phyloP scores from a whole-genome alignment of 2,888 invertebrate species.

The Ormyrus labotus region DNA sequence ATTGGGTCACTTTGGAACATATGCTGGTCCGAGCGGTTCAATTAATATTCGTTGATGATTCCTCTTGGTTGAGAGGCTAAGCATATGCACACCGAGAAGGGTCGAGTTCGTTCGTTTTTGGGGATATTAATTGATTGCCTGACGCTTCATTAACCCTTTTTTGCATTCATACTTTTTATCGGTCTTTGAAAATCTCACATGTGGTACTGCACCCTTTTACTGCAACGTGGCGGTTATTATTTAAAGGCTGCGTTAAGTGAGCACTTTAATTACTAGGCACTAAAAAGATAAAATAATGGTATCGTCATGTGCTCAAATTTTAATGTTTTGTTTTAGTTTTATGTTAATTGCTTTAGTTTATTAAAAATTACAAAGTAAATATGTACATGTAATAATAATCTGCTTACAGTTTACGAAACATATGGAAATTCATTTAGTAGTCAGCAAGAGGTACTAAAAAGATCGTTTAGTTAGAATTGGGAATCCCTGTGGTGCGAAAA shows the following conservation, averaged over 20 bases:
- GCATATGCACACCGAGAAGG: slow-evolving; percentile 27
- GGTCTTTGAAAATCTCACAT: too few relatives aligned
- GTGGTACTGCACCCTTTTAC: too few relatives aligned
- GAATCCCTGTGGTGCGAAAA: slow-evolving; percentile 45
- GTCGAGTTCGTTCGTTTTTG: slow-evolving; percentile 4
- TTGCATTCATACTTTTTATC: background rate
- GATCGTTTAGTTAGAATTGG: background rate
- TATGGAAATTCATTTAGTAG: background rate
- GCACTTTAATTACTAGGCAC: too few relatives aligned
- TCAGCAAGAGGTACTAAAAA: slow-evolving; percentile 1
- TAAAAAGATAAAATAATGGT: too few relatives aligned
- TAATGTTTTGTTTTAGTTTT: too few relatives aligned
- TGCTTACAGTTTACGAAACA: background rate
- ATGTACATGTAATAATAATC: too few relatives aligned
- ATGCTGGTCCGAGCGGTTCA: background rate
- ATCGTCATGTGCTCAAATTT: too few relatives aligned
- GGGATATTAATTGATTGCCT: slow-evolving; percentile 36
- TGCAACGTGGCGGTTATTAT: too few relatives aligned
- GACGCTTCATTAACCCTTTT: slow-evolving; percentile 34
- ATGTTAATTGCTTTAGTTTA: too few relatives aligned
- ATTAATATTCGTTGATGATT: slow-evolving; percentile 33
- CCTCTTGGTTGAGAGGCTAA: slow-evolving; percentile 4
- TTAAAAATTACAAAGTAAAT: too few relatives aligned
- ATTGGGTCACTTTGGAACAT: slow-evolving; percentile 29
- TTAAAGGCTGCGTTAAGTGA: too few relatives aligned